Evolutionary conservation across 2,113 vertebrate genomes (phyloP), one percentile per base, ranked within the genome.

Genomic region (Penelope pileata): DNA sequence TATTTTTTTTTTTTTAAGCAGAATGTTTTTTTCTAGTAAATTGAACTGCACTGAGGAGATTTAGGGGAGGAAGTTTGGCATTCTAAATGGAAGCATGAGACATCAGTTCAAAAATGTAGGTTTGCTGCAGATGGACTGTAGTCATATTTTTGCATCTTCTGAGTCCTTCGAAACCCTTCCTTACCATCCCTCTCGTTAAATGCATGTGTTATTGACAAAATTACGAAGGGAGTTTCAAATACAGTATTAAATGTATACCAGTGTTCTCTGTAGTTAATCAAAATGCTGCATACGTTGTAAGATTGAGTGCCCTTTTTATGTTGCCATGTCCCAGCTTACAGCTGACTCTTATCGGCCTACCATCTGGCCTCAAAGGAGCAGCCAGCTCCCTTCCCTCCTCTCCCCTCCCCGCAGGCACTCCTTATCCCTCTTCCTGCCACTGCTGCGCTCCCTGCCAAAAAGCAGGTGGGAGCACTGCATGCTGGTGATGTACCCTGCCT

Each of bases 21-120:
- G 79, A 74, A n/a, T 56, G 50, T 85, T 51, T 83, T 92, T 86
- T 86, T 78, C 58, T 88, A 53, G 69, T 95, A 84, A 88, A 86
- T 13, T 38, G n/a, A 78, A 66, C 3, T 9, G 77, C 58, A 32
- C 22, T 62, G 51, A 80, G 58, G 51, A 80, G 58, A 40, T 75
- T 34, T 77, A 54, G 64, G 40, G 51, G 60, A 83, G 74, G 47
- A 74, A 32, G 43, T 85, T 79, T 48, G 38, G 56, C 51, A 4
- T 94, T 56, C 36, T 78, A 90, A 83, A 62, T 56, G 40, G 40
- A 73, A 88, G n/a, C n/a, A 17, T 38, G 22, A 85, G 72, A n/a
- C 47, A 42, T 80, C 2, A 43, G 78, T 63, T 85, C 56, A 86
- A 38, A 86, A 78, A 48, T 50, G 2, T 4, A 72, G 9, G 10